Evolutionary conservation across 2,113 vertebrate genomes (phyloP), one percentile per base, ranked within the genome.

Genomic region (Cyprinodon brontotheroides): DNA sequence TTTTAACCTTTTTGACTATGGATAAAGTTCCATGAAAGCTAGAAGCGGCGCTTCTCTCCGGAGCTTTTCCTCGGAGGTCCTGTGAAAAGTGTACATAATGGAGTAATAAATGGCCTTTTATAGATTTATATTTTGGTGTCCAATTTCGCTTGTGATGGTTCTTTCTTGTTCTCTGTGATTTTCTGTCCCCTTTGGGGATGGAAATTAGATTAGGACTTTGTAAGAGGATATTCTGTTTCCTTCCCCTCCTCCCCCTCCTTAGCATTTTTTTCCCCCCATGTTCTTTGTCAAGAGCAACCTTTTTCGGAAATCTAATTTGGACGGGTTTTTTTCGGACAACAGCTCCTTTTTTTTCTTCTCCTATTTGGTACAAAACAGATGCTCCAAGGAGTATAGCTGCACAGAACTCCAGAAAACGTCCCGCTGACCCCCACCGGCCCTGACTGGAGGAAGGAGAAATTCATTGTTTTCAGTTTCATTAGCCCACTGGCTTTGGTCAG

Each of bases 51-150:
- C 93, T 93, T 94, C 90, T 57, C 84, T 90, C 81, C 87, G 91
- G 91, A 93, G 89, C 87, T 90, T 92, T 82, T 87, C 86, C 86
- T 87, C 67, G 84, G 92, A 94, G 95, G 90, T 89, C 94, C 93
- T 97, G 95, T 96, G 95, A 95, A 96, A 96, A 95, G 88, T 97
- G 96, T 97, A 97, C 95, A 97, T 97, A 97, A 93, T 95, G 94
- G 95, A 94, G 93, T 94, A 93, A 92, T 94, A 94, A 95, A 93
- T 93, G 90, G 91, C 91, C 90, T 93, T 94, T 95, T 94, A 94
- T 94, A 94, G 94, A 94, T 94, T 94, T 95, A 92, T 94, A 94
- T 95, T 94, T 93, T 93, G 91, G 93, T 94, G 93, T 95, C 92
- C 91, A 91, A 89, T 93, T 94, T 91, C 92, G 85, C 90, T 92